A percentile compares a stretch with the other conserved stretches of the same genome.
phyloP scores from a whole-genome alignment of 1,140 invertebrate genomes.

The Drosophila kanapiae region DNA sequence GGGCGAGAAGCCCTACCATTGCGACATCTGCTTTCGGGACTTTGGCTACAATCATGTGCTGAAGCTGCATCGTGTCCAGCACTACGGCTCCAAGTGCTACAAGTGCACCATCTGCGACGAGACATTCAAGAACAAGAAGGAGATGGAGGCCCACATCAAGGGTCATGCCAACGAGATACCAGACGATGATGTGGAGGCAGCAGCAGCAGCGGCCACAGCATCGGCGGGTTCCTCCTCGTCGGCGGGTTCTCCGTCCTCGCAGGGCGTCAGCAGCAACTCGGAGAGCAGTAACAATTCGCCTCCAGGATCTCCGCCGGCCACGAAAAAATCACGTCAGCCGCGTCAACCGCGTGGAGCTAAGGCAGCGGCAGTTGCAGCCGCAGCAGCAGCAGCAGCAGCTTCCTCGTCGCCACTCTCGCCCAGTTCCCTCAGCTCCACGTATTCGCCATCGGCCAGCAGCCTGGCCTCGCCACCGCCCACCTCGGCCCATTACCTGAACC shows the following conservation, averaged over 20 bases:
- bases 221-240: slow-evolving; percentile 55
- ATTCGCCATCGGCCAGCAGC: slow-evolving; percentile 64
- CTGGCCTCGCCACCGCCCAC: slow-evolving; percentile 57
- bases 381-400: slow-evolving; percentile 3
- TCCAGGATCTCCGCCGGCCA: slow-evolving; percentile 78
- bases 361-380: slow-evolving; percentile 13
- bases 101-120: slow-evolving; percentile 95
- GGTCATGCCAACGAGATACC: slow-evolving; percentile 91
- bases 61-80: slow-evolving; percentile 95
- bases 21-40: slow-evolving; percentile 87
- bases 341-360: slow-evolving; percentile 56
- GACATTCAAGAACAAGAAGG: slow-evolving; percentile 95
- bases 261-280: slow-evolving; percentile 50
- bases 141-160: slow-evolving; percentile 95
- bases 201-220: slow-evolving; percentile 71
- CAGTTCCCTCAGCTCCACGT: slow-evolving; percentile 61
- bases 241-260: slow-evolving; percentile 38
- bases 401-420: slow-evolving; percentile 65
- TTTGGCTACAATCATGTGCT: slow-evolving; percentile 96
- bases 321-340: slow-evolving; percentile 69
- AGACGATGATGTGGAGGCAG: slow-evolving; percentile 74
- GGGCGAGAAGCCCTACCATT: slow-evolving; percentile 92
- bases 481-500: slow-evolving; percentile 34
- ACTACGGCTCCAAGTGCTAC: slow-evolving; percentile 96
- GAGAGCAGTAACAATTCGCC: slow-evolving; percentile 71